Percentiles rank a stretch among this genome's conserved stretches.
Evolutionary conservation across 2,797 vertebrate genomes (phyloP).

Genomic region (Tenualosa thibaudeaui): DNA sequence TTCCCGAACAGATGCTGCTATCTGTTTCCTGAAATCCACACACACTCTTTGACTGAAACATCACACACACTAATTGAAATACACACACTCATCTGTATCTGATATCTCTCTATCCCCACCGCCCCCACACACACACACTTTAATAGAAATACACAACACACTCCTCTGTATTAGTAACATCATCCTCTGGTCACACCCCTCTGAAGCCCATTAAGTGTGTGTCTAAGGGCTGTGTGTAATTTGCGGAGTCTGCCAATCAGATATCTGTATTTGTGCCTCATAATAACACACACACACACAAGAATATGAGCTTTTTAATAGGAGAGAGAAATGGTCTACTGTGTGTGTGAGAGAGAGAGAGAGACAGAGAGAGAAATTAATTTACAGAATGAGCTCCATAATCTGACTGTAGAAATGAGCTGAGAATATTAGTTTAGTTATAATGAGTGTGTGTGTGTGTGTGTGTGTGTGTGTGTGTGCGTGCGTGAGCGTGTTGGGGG

Average conservation of each 20-base stretch:
- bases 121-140: too few species aligned
- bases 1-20: slow-evolving; percentile 7
- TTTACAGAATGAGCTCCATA: background rate
- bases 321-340: background rate
- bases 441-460: background rate
- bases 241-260: background rate
- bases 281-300: too few species aligned
- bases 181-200: too few species aligned
- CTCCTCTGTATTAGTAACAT: too few species aligned
- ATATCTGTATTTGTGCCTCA: too few species aligned
- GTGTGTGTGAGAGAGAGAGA: background rate
- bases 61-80: background rate
- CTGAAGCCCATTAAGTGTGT: too few species aligned
- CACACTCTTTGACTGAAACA: background rate
- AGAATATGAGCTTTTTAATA: background rate
- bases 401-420: background rate
- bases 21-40: slow-evolving; percentile 19
- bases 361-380: background rate
- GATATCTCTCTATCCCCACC: too few species aligned
- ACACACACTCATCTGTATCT: too few species aligned
- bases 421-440: background rate
- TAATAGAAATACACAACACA: too few species aligned
- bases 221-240: too few species aligned
- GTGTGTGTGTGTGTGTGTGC: background rate
- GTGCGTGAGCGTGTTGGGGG: background rate